phyloP scores from a whole-genome alignment of 2,888 invertebrate genomes.

The Ischnura elegans region DNA sequence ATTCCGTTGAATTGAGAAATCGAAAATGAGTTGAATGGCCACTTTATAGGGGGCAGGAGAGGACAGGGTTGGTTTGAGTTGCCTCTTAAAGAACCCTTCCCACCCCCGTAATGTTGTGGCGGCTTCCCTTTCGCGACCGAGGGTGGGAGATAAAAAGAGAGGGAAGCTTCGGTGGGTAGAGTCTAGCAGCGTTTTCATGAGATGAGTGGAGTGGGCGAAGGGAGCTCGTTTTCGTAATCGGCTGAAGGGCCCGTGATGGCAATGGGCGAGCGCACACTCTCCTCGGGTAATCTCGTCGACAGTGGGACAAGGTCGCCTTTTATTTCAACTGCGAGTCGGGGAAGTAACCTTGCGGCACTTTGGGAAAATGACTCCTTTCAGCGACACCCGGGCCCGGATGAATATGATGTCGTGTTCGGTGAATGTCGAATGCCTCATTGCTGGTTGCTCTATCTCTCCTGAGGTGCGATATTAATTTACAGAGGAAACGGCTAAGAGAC shows the following conservation, averaged over 20 bases:
- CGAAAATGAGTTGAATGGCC: slow-evolving; percentile 34
- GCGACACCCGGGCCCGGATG: background rate
- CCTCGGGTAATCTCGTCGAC: background rate
- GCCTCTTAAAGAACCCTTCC: background rate
- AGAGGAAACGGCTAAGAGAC: background rate
- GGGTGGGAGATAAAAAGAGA: background rate
- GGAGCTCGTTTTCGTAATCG: slow-evolving; percentile 11
- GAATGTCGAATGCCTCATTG: background rate
- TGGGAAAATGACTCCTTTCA: slow-evolving; percentile 9
- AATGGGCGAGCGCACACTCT: background rate
- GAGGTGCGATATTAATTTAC: background rate
- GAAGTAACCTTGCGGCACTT: background rate
- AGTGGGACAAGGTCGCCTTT: slow-evolving; percentile 38
- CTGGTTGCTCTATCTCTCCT: background rate
- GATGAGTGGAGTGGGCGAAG: slow-evolving; percentile 20
- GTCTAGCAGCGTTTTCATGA: background rate
- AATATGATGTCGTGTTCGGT: background rate
- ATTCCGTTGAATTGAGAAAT: slow-evolving; percentile 52
- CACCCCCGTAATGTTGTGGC: background rate
- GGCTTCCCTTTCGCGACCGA: background rate
- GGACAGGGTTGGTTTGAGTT: no score
- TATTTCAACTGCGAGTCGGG: background rate
- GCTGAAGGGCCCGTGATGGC: background rate
- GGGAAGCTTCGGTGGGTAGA: background rate
- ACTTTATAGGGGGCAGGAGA: slow-evolving; percentile 5